A percentile compares a stretch with the other conserved stretches of the same genome.
These are phyloP conservation scores for Pristionchus arcanus DNA, from an alignment of 2,888 invertebrate species.

Conservation along the genomic window DNA sequence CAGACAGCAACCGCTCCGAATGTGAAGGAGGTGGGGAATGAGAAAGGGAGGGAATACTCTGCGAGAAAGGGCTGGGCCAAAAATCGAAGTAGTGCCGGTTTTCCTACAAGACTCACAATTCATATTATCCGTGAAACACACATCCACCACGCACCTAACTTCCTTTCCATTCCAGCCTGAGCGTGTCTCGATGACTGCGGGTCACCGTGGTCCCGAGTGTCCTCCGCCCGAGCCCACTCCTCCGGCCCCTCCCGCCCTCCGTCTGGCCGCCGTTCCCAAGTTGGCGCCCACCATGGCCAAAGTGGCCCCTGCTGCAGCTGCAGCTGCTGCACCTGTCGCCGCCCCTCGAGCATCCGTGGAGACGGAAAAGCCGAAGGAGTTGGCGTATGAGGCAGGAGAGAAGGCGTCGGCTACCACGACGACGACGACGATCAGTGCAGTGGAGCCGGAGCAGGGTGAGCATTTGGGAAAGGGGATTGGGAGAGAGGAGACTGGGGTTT, in stretches of 20 bases:
- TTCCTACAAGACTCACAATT: background rate
- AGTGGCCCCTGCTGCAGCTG: conserved; percentile 26
- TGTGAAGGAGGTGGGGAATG: too few species aligned
- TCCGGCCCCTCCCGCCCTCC: conserved; percentile 57
- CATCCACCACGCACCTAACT: background rate
- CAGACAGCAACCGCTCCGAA: too few species aligned
- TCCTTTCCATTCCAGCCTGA: conserved; percentile 57
- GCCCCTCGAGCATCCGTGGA: conserved; percentile 9
- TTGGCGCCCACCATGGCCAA: too few species aligned
- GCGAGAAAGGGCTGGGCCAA: too few species aligned
- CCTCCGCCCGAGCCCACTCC: conserved; percentile 70
- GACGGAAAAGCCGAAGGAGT: background rate
- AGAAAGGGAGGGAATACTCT: too few species aligned
- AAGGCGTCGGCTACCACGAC: background rate
- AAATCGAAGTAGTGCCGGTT: too few species aligned
- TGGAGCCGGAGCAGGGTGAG: conserved; percentile 28
- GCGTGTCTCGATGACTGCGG: conserved; percentile 62
- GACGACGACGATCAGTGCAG: background rate
- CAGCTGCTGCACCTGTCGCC: conserved; percentile 16
- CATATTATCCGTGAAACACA: background rate
- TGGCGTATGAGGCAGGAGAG: background rate
- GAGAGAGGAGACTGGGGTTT: background rate
- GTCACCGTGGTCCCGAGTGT: conserved; percentile 56
- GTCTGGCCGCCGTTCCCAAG: background rate
- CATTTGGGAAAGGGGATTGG: too few species aligned